A percentile compares a stretch with the other conserved stretches of the same genome.
Evolutionary conservation across 2,888 invertebrate genomes (phyloP).

Genomic region (Chironomus tentans): DNA sequence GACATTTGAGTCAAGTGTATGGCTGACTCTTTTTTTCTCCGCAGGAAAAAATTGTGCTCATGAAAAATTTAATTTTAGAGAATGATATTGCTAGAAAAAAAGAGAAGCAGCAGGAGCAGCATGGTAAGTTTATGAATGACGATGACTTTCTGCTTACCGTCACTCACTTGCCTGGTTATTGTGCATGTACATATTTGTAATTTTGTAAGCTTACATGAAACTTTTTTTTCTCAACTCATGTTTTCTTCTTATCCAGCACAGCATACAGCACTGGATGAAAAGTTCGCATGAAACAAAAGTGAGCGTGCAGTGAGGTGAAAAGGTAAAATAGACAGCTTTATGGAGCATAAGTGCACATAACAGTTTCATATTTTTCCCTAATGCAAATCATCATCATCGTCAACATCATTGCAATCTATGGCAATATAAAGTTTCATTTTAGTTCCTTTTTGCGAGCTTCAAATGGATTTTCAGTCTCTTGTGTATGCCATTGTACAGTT

Average conservation of each 20-base stretch:
- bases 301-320: too few relatives aligned
- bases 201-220: neutral
- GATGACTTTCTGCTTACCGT: neutral
- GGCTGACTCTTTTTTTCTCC: neutral
- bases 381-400: slow-evolving; percentile 6
- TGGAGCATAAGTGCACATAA: neutral
- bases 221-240: neutral
- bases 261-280: too few relatives aligned
- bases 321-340: neutral
- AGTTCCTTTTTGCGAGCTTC: neutral
- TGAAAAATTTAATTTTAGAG: slow-evolving; percentile 16
- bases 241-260: too few relatives aligned
- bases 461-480: neutral
- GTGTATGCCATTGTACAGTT: too few relatives aligned
- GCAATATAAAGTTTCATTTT: neutral
- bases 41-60: slow-evolving; percentile 1
- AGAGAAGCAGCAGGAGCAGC: neutral
- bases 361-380: neutral
- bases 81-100: neutral
- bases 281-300: too few relatives aligned
- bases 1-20: neutral
- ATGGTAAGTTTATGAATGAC: neutral
- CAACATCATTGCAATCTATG: neutral
- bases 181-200: neutral
- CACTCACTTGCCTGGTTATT: neutral